These are phyloP conservation scores for Xylota segnis DNA, from an alignment of 2,888 invertebrate genomes.

Conservation along the genomic window DNA sequence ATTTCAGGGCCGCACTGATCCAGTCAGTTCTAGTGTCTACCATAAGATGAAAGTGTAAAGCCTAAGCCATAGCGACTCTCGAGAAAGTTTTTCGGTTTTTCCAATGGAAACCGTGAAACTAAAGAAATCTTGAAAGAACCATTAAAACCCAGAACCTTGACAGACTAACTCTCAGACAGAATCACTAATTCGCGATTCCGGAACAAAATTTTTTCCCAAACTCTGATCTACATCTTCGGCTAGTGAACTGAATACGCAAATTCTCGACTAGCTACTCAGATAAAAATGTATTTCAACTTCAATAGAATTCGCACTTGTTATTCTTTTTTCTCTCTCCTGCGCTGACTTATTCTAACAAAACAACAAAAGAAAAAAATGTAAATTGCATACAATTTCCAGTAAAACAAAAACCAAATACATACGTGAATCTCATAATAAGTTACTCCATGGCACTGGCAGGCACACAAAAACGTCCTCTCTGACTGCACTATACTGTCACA, in stretches of 20 bases:
- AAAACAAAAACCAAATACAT: slow-evolving; percentile 56
- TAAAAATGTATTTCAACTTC: slow-evolving; percentile 40
- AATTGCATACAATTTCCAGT: slow-evolving; percentile 69
- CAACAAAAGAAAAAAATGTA: slow-evolving; percentile 6
- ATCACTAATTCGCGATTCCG: slow-evolving; percentile 30
- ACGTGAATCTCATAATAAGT: slow-evolving; percentile 70
- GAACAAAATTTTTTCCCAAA: background rate
- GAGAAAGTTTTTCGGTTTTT: background rate
- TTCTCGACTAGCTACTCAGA: background rate
- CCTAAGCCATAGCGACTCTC: too few species aligned
- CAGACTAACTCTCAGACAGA: background rate
- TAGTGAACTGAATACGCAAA: slow-evolving; percentile 47
- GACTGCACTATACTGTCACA: slow-evolving; percentile 64
- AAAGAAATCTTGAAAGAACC: background rate
- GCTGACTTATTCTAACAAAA: slow-evolving; percentile 47
- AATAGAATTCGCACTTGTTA: slow-evolving; percentile 47
- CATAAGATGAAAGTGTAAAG: too few species aligned
- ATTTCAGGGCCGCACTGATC: too few species aligned
- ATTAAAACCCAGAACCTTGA: background rate
- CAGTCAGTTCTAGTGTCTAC: too few species aligned
- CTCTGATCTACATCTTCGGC: slow-evolving; percentile 10
- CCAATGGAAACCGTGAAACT: background rate
- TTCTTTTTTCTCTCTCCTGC: background rate
- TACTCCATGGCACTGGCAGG: slow-evolving; percentile 34
- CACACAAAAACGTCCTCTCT: slow-evolving; percentile 25